A percentile compares a stretch with the other conserved stretches of the same genome.
Evolutionary conservation across 2,797 vertebrate species (phyloP).

Genomic region (Columba guinea): DNA sequence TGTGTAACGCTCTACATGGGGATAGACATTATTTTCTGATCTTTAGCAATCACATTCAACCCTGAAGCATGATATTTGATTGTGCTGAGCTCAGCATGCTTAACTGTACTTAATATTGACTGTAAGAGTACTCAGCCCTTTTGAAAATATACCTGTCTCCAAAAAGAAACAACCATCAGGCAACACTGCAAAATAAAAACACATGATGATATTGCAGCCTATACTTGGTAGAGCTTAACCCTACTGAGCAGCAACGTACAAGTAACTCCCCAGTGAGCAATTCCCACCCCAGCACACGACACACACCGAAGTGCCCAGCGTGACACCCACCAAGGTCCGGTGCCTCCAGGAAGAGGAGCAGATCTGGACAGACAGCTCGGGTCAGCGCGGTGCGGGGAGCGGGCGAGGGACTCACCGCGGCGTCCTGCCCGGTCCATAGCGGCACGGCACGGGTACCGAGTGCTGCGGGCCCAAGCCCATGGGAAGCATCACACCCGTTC

Average conservation of each 20-base stretch:
- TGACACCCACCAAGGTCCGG: neutral
- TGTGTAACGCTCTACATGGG: neutral
- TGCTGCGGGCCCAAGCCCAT: accelerated
- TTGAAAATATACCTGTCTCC: neutral
- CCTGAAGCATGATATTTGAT: neutral
- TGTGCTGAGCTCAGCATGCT: constrained; percentile 34
- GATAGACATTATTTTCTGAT: neutral
- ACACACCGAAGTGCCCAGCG: accelerated
- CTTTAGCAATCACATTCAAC: neutral
- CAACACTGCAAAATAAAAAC: neutral
- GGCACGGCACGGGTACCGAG: neutral
- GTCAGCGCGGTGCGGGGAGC: accelerated
- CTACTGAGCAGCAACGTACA: accelerated
- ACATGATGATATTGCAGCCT: accelerated
- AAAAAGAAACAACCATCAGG: neutral
- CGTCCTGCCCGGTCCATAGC: too few relatives aligned
- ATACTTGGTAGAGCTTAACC: accelerated
- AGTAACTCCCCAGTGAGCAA: neutral
- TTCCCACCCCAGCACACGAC: neutral
- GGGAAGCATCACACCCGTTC: neutral
- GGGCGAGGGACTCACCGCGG: accelerated
- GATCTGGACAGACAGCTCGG: neutral
- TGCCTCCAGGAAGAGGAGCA: neutral
- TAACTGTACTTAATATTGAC: neutral
- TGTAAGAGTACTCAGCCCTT: neutral